Evolutionary conservation across 2,888 invertebrate genomes (phyloP), one percentile per base, ranked within the genome.

Genomic region (Ecdyonurus torrentis): DNA sequence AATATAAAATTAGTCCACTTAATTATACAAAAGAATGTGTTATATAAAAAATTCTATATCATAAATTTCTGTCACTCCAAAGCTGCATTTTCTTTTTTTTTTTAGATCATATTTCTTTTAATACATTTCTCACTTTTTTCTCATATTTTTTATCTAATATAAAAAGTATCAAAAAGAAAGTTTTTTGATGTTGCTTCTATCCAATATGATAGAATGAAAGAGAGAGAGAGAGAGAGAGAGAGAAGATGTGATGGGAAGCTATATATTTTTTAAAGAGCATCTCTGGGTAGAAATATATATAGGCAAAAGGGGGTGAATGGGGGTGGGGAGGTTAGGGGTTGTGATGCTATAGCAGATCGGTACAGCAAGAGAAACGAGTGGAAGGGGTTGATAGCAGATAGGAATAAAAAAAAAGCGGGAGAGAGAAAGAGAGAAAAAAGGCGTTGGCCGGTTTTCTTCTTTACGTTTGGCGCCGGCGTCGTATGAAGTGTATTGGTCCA

Each of bases 391-490:
- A n/a, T 37, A 37, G 37, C 37, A 37, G 37, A 5, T 37, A 37
- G 37, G 7, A 37, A 15, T 10, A n/a, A n/a, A 10, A 37, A 37
- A 15, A 37, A 10, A 37, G 37, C 5, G 37, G n/a, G 10, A 20
- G 55, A n/a, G 55, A 20, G 22, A 55, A n/a, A 22, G 55, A 22
- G n/a, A 22, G 20, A 55, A 55, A 50, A 50, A 50, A 55, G 55
- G 55, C 55, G 55, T 55, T 55, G 55, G 55, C 55, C 55, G 55
- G 55, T 55, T 22, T 55, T n/a, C 55, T 20, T 55, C 55, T 37
- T 37, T 37, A 10, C 55, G 55, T 55, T 55, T 55, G 55, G 55
- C 55, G 55, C 55, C 55, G 55, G 55, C 55, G 55, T 55, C 22
- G n/a, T 22, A 55, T 20, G n/a, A 5, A n/a, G n/a, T 55, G 55